A percentile compares a stretch with the other conserved stretches of the same genome.
phyloP scores from a whole-genome alignment of 1,140 invertebrate genomes.

The Fopius arisanus region DNA sequence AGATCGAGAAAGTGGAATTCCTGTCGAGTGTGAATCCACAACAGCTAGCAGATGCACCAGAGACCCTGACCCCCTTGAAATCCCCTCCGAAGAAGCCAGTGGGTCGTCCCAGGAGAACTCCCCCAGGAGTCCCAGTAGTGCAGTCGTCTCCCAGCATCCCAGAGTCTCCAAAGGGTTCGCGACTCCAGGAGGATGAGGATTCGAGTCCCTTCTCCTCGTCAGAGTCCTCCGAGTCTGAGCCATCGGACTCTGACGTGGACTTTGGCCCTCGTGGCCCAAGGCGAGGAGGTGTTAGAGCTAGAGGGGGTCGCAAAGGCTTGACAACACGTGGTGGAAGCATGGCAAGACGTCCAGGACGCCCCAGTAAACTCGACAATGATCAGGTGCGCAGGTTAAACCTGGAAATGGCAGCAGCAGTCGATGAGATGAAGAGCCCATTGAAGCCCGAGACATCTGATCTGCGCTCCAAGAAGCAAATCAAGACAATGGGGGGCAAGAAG shows the following conservation, averaged over 20 bases:
- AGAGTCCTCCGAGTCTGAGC: slow-evolving; percentile 57
- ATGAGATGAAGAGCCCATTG: slow-evolving; percentile 60
- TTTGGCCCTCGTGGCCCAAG: slow-evolving; percentile 56
- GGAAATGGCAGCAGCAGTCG: slow-evolving; percentile 63
- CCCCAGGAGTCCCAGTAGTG: neutral
- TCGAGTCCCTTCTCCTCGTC: slow-evolving; percentile 48
- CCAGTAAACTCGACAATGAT: slow-evolving; percentile 58
- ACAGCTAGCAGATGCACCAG: neutral
- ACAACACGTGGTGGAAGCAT: slow-evolving; percentile 59
- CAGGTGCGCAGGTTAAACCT: slow-evolving; percentile 58
- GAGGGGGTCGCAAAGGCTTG: slow-evolving; percentile 59
- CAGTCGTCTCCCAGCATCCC: too few relatives aligned
- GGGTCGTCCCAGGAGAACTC: slow-evolving; percentile 9
- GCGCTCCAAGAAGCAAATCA: slow-evolving; percentile 49
- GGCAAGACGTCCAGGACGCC: slow-evolving; percentile 47
- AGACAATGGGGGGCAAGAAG: slow-evolving; percentile 49
- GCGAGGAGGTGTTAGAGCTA: slow-evolving; percentile 47
- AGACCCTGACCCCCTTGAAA: neutral
- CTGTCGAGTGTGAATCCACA: neutral
- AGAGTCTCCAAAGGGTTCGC: neutral
- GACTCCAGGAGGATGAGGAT: slow-evolving; percentile 26
- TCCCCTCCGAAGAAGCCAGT: neutral
- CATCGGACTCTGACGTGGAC: slow-evolving; percentile 59
- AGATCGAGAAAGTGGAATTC: slow-evolving; percentile 45
- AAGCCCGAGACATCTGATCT: slow-evolving; percentile 38